Conservation (phyloP, 2,888 invertebrate genomes). For the Tuberolachnus salignus region DNA sequence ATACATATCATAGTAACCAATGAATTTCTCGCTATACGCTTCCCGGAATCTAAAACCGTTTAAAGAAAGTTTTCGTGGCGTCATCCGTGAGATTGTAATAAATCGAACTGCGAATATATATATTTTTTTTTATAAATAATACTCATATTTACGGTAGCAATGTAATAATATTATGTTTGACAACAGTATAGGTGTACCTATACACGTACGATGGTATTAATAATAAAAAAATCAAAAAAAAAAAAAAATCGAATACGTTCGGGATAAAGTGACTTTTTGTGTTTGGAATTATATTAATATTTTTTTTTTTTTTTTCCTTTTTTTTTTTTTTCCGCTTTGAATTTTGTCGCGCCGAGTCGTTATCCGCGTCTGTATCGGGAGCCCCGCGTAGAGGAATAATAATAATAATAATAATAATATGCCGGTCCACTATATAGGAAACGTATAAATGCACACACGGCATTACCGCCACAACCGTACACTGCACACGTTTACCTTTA, state of each 20-base stretch:
- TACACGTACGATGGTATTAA: not conserved
- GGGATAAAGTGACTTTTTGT: conserved; percentile 12
- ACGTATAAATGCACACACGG: conserved; percentile 8
- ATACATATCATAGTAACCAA: too few relatives aligned
- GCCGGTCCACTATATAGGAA: conserved; percentile 22
- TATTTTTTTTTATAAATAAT: too few relatives aligned
- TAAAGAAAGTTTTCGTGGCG: too few relatives aligned
- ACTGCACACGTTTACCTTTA: not conserved
- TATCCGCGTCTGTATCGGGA: conserved; percentile 39
- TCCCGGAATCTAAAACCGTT: too few relatives aligned
- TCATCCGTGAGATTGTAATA: too few relatives aligned
- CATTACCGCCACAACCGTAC: not conserved
- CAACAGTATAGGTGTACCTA: too few relatives aligned
- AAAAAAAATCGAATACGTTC: conserved; percentile 1
- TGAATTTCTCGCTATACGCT: too few relatives aligned
- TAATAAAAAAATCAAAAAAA: too few relatives aligned
- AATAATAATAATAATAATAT: too few relatives aligned
- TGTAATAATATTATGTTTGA: not conserved
- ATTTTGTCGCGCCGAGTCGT: conserved; percentile 25
- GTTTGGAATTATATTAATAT: conserved; percentile 30
- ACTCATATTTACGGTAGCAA: too few relatives aligned
- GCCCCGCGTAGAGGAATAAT: conserved; percentile 9
- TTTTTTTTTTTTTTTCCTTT: not conserved
- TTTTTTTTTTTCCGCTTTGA: conserved; percentile 11
- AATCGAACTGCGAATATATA: too few relatives aligned